Base-by-base conservation (phyloP, 2,888 invertebrate species). In the Andricus curvator region DNA sequence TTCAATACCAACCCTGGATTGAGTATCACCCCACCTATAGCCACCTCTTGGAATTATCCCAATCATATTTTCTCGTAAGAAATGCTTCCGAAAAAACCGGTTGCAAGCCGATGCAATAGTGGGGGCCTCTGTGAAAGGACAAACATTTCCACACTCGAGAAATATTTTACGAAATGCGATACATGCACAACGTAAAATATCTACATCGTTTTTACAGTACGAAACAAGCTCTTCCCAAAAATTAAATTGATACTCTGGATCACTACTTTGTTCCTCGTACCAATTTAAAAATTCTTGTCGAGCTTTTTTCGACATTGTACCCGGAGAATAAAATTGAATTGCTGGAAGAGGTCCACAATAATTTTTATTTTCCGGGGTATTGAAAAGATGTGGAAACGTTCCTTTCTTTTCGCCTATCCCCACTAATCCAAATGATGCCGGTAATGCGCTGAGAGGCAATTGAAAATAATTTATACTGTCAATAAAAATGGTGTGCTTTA, bases 1-100 rank as follows among this genome's bases (percentile, higher is more conserved):
- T 25, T 25, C 25, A 25, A 25, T 1, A 1, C 25, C 25, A 25
- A 25, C 25, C 25, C 25, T 25, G 25, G 25, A 25, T 25, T 25
- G 25, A 1, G 25, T 25, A 25, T 25, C 25, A 25, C 25, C 25
- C 44, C 44, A 67, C 9, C 90, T 74, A 78, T 90, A 90, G 4
- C 90, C 89, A 2, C 74, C 77, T 6, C 66, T 76, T 0, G 89
- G 89, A n/a, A 90, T 85, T 6, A 90, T 81, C 9, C 86, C 89
- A 22, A 90, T 88, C 0, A 85, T 86, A 11, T 88, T 74, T 8
- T 82, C 56, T 82, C 88, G 82, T 15, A 89, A 77, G 81, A 87
- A 89, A 33, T 89, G 88, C 48, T 84, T 82, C 8, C 80, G 33
- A 29, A 64, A 81, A 4, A 83, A 17, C 2, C 15, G 15, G 8